Evolutionary conservation across 1,140 invertebrate genomes (phyloP), one percentile per base, ranked within the genome.

Genomic region (Microplitis demolitor): DNA sequence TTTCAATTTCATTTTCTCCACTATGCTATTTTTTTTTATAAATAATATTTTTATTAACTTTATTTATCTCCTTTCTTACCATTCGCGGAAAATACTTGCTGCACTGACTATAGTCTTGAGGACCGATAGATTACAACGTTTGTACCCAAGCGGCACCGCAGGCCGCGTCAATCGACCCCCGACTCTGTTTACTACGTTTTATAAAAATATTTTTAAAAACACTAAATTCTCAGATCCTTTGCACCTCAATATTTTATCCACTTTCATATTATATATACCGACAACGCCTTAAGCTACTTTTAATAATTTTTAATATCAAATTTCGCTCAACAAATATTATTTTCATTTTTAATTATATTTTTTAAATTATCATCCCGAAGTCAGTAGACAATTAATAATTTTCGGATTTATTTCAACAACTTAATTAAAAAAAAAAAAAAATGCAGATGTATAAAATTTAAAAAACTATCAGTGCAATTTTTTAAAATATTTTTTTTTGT

Each of bases 1-100:
- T 84, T 80, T 81, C 77, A 82, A 82, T 80, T 84, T 83, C 80
- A 84, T 84, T 84, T 82, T 82, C 81, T 79, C 69, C 63, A 56
- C 71, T 68, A 78, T 31, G 39, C 39, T 45, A 45, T 45, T 79
- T 84, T 82, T 82, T 81, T 62, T 63, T 13, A 35, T 31, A 9
- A 45, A 13, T 24, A 24, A 24, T 24, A 3, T 60, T 69, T 37
- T 37, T 69, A 16, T 58, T 69, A 24, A 70, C 60, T 45, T 45
- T 70, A 39, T 37, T 16, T 6, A 31, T 33, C 51, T 14, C 53
- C 9, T 79, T 54, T 77, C 63, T 68, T 62, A 66, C 74, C 31
- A 53, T 72, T 66, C 60, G 69, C 61, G 76, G 66, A 74, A 79
- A 81, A 79, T 77, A 78, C 80, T 83, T 81, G 80, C 74, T 67